These are phyloP conservation scores for Gallinago undulata DNA, from an alignment of 2,113 vertebrate genomes.

Conservation along the genomic window DNA sequence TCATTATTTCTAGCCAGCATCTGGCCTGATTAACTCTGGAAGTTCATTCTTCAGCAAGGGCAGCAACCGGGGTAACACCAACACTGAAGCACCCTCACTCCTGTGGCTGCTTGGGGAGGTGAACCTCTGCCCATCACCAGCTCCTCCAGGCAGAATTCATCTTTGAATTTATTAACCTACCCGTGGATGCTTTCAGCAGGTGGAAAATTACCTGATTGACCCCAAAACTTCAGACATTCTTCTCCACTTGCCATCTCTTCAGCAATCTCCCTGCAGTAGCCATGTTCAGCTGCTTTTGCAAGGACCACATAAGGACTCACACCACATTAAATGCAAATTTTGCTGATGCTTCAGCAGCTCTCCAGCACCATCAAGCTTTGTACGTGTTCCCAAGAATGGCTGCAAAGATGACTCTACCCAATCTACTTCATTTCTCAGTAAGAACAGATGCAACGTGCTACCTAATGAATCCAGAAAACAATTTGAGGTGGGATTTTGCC, in stretches of 20 bases:
- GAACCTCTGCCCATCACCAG: not conserved
- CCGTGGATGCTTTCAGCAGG: not conserved
- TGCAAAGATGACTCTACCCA: not conserved
- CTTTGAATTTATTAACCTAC: not conserved
- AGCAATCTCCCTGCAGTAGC: too few relatives aligned
- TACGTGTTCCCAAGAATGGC: not conserved
- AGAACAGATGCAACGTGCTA: not conserved
- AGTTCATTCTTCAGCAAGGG: not conserved
- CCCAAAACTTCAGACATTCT: not conserved
- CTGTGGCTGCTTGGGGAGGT: too few relatives aligned
- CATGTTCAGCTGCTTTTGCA: not conserved
- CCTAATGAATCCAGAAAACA: not conserved
- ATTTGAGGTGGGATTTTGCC: not conserved
- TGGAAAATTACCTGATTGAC: not conserved
- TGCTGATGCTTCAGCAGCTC: too few relatives aligned
- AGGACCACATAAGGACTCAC: not conserved
- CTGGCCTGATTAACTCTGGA: not conserved
- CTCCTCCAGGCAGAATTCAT: not conserved
- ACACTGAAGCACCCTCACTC: fast-evolving
- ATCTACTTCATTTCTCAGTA: not conserved
- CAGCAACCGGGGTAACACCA: fast-evolving
- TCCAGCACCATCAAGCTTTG: fast-evolving
- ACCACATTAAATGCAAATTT: too few relatives aligned
- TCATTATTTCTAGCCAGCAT: not conserved
- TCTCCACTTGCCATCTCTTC: not conserved